Conservation (phyloP, 2,113 vertebrate genomes). For the Bombycilla garrulus region DNA sequence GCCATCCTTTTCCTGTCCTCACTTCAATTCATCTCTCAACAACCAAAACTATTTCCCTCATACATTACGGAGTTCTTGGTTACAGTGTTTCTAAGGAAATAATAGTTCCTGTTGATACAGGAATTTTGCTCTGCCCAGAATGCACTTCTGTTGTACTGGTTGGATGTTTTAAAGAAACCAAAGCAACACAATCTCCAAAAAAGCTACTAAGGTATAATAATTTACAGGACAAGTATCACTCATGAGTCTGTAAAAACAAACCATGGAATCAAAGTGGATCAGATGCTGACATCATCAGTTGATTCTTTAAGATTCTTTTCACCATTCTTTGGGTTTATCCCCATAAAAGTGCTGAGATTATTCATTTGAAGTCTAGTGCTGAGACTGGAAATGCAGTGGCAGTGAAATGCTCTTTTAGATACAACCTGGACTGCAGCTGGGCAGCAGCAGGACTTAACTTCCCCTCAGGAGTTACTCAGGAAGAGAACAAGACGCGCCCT, state of each 20-base stretch:
- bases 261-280: background rate
- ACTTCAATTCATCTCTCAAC: background rate
- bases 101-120: background rate
- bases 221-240: background rate
- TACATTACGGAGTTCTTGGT: background rate
- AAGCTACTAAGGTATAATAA: background rate
- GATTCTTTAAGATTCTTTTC: background rate
- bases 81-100: background rate
- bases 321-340: background rate
- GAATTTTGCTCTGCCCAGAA: background rate
- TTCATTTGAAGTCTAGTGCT: background rate
- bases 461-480: background rate
- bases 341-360: background rate
- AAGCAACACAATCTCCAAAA: background rate
- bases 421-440: background rate
- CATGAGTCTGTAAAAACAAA: background rate
- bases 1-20: background rate
- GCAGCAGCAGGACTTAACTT: background rate
- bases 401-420: background rate
- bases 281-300: background rate
- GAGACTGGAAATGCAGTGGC: background rate
- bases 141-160: accelerated
- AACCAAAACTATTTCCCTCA: background rate
- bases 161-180: background rate
- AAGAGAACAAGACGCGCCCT: background rate